These are phyloP conservation scores for Acanthisitta chloris DNA, from an alignment of 2,113 vertebrate genomes.

Conservation along the genomic window DNA sequence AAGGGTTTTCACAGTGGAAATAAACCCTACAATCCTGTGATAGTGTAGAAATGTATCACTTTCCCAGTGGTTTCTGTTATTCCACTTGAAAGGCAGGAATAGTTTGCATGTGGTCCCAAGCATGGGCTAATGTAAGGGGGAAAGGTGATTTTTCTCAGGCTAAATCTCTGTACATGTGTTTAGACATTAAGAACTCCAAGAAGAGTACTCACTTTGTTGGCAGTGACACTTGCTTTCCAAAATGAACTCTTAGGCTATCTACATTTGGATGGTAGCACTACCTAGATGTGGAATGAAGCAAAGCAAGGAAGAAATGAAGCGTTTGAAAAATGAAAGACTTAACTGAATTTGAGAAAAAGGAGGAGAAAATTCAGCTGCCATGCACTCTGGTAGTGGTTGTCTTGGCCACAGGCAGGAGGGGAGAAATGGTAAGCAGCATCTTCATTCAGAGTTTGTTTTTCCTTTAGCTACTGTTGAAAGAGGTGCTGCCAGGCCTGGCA, in stretches of 20 bases:
- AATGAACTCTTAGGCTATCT: neutral
- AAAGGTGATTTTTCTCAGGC: neutral
- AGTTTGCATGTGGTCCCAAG: neutral
- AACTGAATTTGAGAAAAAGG: neutral
- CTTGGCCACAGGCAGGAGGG: neutral
- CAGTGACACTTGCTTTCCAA: neutral
- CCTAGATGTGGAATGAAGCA: neutral
- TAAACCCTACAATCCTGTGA: neutral
- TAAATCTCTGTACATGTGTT: neutral
- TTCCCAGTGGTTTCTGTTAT: neutral
- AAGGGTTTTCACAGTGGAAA: neutral
- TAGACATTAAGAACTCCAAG: neutral
- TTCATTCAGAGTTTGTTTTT: neutral
- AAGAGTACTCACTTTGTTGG: neutral
- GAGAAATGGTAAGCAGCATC: neutral
- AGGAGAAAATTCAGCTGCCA: neutral
- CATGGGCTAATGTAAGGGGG: accelerated
- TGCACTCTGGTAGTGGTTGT: neutral
- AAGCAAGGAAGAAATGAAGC: neutral
- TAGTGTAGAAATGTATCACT: neutral
- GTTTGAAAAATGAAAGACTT: neutral
- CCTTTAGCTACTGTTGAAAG: neutral
- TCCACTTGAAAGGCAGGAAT: neutral
- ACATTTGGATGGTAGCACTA: neutral
- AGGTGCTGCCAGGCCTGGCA: neutral